Conservation (phyloP, 2,113 vertebrate species). For the Epinephelus cyanopodus region DNA sequence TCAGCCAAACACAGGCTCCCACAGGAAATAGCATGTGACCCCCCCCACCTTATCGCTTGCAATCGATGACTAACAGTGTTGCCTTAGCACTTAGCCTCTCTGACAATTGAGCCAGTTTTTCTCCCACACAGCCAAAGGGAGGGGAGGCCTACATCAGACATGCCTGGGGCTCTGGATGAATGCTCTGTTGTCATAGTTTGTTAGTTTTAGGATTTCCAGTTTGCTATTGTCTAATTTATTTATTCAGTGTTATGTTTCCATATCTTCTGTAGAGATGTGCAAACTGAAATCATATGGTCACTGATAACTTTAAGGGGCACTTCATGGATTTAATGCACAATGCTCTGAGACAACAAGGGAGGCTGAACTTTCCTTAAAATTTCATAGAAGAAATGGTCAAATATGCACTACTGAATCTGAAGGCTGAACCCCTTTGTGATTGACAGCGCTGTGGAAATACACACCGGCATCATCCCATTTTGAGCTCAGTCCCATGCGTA, state of each 20-base stretch:
- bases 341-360: too few relatives aligned
- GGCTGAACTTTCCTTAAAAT: too few relatives aligned
- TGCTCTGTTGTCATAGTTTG: constrained; percentile 24
- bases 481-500: too few relatives aligned
- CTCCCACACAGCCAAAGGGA: constrained; percentile 34
- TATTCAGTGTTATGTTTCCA: constrained; percentile 1
- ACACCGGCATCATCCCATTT: too few relatives aligned
- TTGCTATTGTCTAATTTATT: constrained; percentile 11
- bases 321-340: background rate
- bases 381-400: too few relatives aligned
- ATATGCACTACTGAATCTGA: too few relatives aligned
- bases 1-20: constrained; percentile 15
- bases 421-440: too few relatives aligned
- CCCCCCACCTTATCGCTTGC: constrained; percentile 45
- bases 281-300: background rate
- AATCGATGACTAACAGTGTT: constrained; percentile 52
- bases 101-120: constrained; percentile 48
- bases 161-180: constrained; percentile 38
- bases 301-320: background rate
- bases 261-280: background rate
- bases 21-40: constrained; percentile 46
- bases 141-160: constrained; percentile 11
- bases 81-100: constrained; percentile 48
- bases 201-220: constrained; percentile 27
- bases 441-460: too few relatives aligned